phyloP scores from a whole-genome alignment of 2,797 vertebrate genomes.

The Kryptopterus vitreolus region DNA sequence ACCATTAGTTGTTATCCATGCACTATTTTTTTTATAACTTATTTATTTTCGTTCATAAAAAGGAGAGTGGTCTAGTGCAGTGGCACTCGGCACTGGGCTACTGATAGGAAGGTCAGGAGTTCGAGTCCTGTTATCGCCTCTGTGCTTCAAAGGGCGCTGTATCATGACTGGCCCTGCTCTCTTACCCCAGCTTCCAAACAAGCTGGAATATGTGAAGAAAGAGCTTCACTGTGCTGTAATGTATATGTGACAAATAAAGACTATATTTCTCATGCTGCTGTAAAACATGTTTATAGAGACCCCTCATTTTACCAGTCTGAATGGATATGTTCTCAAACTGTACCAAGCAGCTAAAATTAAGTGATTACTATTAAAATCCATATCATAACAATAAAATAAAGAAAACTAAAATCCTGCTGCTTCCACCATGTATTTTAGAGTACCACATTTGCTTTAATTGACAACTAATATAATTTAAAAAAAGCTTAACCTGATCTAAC shows the following conservation, averaged over 20 bases:
- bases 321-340: slow-evolving; percentile 4
- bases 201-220: too few relatives aligned
- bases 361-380: neutral
- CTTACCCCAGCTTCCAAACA: too few relatives aligned
- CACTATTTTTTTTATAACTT: slow-evolving; percentile 43
- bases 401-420: neutral
- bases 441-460: neutral
- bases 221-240: too few relatives aligned
- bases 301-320: neutral
- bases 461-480: neutral
- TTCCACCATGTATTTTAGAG: neutral
- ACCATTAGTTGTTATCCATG: slow-evolving; percentile 17
- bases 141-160: too few relatives aligned
- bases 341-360: slow-evolving; percentile 4
- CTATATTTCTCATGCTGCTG: too few relatives aligned
- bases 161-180: too few relatives aligned
- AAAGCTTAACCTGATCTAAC: neutral
- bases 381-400: neutral
- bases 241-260: too few relatives aligned
- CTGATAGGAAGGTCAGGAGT: too few relatives aligned
- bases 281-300: slow-evolving; percentile 42
- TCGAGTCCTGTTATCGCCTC: too few relatives aligned
- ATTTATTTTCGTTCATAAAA: slow-evolving; percentile 48
- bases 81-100: too few relatives aligned
- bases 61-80: too few relatives aligned